phyloP scores from a whole-genome alignment of 1,140 invertebrate species.

The Centruroides sculpturatus region DNA sequence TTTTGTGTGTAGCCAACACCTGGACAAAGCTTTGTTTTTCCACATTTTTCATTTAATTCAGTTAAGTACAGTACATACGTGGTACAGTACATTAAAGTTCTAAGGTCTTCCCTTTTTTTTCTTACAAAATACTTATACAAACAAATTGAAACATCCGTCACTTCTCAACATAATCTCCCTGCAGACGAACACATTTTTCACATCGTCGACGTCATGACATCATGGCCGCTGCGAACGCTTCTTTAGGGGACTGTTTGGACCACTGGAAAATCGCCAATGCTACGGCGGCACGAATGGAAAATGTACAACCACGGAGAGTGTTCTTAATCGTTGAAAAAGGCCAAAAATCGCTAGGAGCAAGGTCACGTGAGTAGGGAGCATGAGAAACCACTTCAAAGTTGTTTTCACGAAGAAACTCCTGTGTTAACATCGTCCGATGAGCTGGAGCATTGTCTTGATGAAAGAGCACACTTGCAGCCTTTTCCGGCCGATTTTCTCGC shows the following conservation, averaged over 20 bases:
- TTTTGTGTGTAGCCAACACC: too few species aligned
- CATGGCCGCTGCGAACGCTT: constrained; percentile 7
- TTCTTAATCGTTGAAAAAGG: constrained; percentile 13
- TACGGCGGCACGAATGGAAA: constrained; percentile 11
- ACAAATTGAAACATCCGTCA: constrained; percentile 6
- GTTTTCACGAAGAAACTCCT: too few species aligned
- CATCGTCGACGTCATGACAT: constrained; percentile 9
- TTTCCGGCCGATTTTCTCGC: too few species aligned
- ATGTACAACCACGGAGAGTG: constrained; percentile 9
- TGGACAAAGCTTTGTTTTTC: too few species aligned
- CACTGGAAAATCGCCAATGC: constrained; percentile 2
- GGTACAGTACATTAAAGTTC: constrained; percentile 9
- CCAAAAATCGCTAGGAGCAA: constrained; percentile 6
- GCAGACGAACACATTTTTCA: constrained; percentile 11
- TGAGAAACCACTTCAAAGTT: constrained; percentile 14
- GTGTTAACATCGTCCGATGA: too few species aligned
- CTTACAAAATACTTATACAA: constrained; percentile 1
- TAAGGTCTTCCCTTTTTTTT: constrained; percentile 1
- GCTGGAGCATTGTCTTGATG: too few species aligned
- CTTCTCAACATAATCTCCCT: constrained; percentile 10
- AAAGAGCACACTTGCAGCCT: too few species aligned
- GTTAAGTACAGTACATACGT: neutral
- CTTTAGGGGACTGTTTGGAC: constrained; percentile 12
- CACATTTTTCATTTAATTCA: too few species aligned
- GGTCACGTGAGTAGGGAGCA: constrained; percentile 15